Base-by-base conservation (phyloP, 2,797 vertebrate genomes). In the Malurus splendens region DNA sequence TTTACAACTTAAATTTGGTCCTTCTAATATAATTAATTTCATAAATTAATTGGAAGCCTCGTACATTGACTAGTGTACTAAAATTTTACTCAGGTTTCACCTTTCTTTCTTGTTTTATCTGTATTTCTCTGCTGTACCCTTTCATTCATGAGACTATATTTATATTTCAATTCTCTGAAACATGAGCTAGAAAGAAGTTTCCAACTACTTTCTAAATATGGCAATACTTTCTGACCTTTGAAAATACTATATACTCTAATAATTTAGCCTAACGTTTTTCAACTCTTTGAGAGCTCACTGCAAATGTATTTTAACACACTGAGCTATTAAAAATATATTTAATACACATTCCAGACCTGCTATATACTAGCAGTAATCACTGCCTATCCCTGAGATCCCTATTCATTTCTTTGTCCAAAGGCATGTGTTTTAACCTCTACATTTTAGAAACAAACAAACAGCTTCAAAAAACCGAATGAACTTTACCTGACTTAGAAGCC, bases 341-440 rank as follows among this genome's bases (percentile, higher is more conserved):
- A 80, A 60, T 13, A 50, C 27, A 65, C 5, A 11, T 44, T 61
- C 30, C 33, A 78, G n/a, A 51, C 14, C 45, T 62, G 48, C 36
- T 47, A 15, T 15, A 65, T 19, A 55, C 9, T 42, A 32, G 14
- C 74, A 79, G 17, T 24, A 66, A 61, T 39, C 30, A 41, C 10
- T 33, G 47, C 6, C 52, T 61, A 57, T 13, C 27, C 30, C 24
- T 66, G 65, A 77, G 73, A 73, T 57, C 14, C 13, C 14, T 56
- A 28, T 13, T 62, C 13, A 30, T 4, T 54, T 42, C 15, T 82
- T 62, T 38, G 23, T 70, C 51, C 36, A 66, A 39, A 82, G 32
- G 7, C 1, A 1, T 0, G 1, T 10, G 9, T 42, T 82, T 71
- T 57, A 52, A 83, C 47, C 25, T 52, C 20, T 54, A 12, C 14